phyloP scores from a whole-genome alignment of 2,797 vertebrate species.

The Pangasius larnaudii region DNA sequence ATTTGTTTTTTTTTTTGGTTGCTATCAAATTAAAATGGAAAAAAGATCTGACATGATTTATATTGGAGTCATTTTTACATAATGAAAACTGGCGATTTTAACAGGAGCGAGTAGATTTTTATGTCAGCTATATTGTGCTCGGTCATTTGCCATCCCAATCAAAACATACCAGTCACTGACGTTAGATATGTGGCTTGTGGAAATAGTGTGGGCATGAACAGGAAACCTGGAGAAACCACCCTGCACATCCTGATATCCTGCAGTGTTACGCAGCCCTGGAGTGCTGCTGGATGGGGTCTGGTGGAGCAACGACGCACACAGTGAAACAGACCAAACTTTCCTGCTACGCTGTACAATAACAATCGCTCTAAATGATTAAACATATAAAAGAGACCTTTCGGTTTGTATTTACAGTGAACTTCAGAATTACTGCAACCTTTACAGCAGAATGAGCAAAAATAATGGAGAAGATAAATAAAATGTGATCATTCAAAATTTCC shows the following conservation, averaged over 20 bases:
- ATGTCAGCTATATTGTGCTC: not conserved
- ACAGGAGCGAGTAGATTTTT: not conserved
- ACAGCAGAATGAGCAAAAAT: not conserved
- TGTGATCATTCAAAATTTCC: not conserved
- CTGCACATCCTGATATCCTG: conserved; percentile 19
- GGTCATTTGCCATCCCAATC: not conserved
- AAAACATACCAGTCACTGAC: not conserved
- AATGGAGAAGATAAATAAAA: not conserved
- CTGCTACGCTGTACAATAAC: not conserved
- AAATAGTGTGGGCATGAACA: conserved; percentile 5
- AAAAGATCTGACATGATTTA: not conserved
- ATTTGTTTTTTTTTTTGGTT: too few relatives aligned
- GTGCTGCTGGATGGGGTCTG: not conserved
- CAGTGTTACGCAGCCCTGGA: not conserved
- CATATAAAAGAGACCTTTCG: not conserved
- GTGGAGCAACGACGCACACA: not conserved
- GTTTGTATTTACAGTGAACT: not conserved
- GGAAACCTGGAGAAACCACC: conserved; percentile 22
- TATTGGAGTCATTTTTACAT: not conserved
- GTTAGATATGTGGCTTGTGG: not conserved
- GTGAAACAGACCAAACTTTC: not conserved
- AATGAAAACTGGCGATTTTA: not conserved
- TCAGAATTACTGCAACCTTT: not conserved
- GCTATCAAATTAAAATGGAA: not conserved
- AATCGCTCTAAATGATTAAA: not conserved